Evolutionary conservation across 2,113 vertebrate species (phyloP), one percentile per base, ranked within the genome.

Genomic region (Heloderma charlesbogerti): DNA sequence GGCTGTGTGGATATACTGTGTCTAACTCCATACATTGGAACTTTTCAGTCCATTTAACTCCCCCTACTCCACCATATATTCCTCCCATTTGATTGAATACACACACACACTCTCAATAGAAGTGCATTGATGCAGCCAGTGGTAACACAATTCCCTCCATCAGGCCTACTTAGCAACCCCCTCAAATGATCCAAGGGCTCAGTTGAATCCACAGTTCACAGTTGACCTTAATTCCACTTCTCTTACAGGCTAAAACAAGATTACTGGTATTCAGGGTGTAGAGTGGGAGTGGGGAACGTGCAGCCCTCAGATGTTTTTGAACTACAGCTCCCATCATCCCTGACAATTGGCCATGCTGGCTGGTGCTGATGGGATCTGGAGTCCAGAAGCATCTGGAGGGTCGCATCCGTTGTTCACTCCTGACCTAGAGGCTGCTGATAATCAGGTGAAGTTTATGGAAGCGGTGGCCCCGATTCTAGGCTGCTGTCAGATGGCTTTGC

Each of bases 31-130:
- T 74, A 90, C 92, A 83, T 84, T 74, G 48, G 60, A 88, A 60
- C 71, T 51, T 90, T 40, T 40, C 63, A 31, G 43, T 45, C 75
- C 69, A 7, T 43, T 95, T 92, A 86, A 92, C 0, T 92, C 90
- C 29, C 88, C 66, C 1, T 7, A 27, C 43, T 81, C 0, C 3
- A 18, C 15, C 89, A 87, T 69, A 79, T 83, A 18, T 71, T 37
- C 22, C 0, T 5, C 0, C 0, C 31, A 27, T 48, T 94, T 3
- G 83, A 69, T 48, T 82, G 90, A 89, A 75, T 93, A 20, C 9
- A 45, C n/a, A 45, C 69, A 91, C 75, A 83, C 48, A 82, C 22
- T 5, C 0, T 74, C n/a, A 66, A 81, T 48, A 89, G 13, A 54
- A n/a, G 8, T 12, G 16, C 27, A 57, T 86, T 90, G 29, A 48